Evolutionary conservation across 2,888 invertebrate genomes (phyloP).

Genomic region (Heteromurus nitidus): DNA sequence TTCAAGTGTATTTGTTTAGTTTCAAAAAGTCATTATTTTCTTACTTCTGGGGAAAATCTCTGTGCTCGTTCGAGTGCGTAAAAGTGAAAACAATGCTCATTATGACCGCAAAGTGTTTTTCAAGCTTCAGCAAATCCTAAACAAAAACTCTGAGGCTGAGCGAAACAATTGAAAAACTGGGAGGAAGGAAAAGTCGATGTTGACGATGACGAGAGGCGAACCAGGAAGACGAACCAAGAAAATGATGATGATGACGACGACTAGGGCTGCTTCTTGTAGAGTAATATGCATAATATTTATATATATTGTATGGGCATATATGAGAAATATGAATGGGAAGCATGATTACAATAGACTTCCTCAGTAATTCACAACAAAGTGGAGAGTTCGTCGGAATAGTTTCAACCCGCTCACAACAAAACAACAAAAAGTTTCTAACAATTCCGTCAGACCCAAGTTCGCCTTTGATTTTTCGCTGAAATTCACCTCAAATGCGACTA

Average conservation of each 20-base stretch:
- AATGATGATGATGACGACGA: not conserved
- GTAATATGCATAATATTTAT: too few relatives aligned
- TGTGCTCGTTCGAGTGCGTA: slow-evolving; percentile 23
- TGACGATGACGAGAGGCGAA: not conserved
- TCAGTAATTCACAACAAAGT: too few relatives aligned
- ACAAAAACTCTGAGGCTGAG: slow-evolving; percentile 21
- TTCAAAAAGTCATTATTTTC: slow-evolving; percentile 42
- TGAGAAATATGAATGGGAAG: too few relatives aligned
- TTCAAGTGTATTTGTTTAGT: slow-evolving; percentile 10
- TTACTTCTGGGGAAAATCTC: slow-evolving; percentile 24
- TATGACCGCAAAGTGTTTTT: slow-evolving; percentile 29
- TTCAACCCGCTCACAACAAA: too few relatives aligned
- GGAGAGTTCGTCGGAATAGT: too few relatives aligned
- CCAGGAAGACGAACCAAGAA: not conserved
- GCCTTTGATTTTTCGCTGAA: too few relatives aligned
- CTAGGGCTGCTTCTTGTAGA: not conserved
- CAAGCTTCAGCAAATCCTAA: slow-evolving; percentile 22
- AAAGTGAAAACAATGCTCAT: slow-evolving; percentile 46
- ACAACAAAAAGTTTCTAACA: too few relatives aligned
- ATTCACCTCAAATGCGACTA: too few relatives aligned
- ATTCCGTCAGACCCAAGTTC: too few relatives aligned
- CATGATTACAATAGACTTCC: too few relatives aligned
- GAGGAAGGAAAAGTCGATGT: not conserved
- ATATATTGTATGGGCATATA: too few relatives aligned
- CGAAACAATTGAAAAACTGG: not conserved